These are phyloP conservation scores for Agapostemon virescens DNA, from an alignment of 2,888 invertebrate species.

Conservation along the genomic window DNA sequence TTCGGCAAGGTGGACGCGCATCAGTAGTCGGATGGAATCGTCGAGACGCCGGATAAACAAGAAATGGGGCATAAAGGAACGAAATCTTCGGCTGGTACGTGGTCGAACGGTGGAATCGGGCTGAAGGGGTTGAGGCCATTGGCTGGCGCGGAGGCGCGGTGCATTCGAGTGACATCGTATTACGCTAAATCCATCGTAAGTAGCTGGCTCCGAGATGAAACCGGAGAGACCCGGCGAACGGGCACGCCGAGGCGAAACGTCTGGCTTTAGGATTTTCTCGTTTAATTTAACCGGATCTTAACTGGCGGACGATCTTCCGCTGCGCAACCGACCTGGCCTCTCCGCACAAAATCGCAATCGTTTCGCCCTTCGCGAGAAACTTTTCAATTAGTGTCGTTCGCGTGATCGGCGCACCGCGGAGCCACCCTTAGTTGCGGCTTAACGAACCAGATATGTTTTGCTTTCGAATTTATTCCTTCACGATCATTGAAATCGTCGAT, in stretches of 20 bases:
- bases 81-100: conserved; percentile 31
- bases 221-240: conserved; percentile 24
- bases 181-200: conserved; percentile 66
- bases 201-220: conserved; percentile 53
- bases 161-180: conserved; percentile 58
- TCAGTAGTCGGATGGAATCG: not conserved
- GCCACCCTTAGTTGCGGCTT: no score
- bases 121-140: conserved; percentile 38
- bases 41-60: conserved; percentile 26
- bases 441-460: not conserved
- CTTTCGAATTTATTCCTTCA: no score
- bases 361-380: not conserved
- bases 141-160: conserved; percentile 19
- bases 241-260: conserved; percentile 34
- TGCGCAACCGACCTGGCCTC: not conserved
- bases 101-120: conserved; percentile 33
- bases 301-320: not conserved
- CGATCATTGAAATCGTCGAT: no score
- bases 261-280: conserved; percentile 41
- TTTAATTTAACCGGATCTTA: conserved; percentile 59
- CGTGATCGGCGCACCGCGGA: not conserved
- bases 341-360: not conserved
- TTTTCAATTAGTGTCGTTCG: not conserved
- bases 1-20: not conserved
- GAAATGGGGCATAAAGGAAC: conserved; percentile 32